Percentiles rank a stretch among this genome's conserved stretches.
These are phyloP conservation scores for Lypha dubia DNA, from an alignment of 2,888 invertebrate genomes.

Conservation along the genomic window DNA sequence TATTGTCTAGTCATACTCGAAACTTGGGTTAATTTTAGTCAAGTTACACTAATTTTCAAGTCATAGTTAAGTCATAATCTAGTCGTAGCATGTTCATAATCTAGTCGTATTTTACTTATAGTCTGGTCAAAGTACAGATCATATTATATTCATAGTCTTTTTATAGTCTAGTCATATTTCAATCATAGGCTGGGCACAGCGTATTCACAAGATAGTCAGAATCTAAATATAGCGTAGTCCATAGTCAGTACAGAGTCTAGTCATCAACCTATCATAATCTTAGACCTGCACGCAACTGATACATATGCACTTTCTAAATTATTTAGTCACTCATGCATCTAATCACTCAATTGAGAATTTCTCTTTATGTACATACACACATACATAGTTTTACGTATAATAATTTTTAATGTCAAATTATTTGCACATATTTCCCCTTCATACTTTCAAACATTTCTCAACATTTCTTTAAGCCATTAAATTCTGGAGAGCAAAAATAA, in stretches of 20 bases:
- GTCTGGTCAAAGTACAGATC: neutral
- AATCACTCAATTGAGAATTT: conserved; percentile 6
- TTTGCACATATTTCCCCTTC: neutral
- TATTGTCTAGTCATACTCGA: no score
- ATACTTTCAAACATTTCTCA: conserved; percentile 12
- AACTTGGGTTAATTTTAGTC: no score
- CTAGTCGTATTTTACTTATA: neutral
- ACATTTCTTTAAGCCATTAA: conserved; percentile 27
- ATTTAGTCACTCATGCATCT: conserved; percentile 8
- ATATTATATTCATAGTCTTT: no score
- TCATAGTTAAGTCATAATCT: no score
- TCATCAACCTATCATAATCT: no score
- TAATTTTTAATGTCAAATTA: conserved; percentile 22
- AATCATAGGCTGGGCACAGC: neutral
- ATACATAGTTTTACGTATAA: neutral
- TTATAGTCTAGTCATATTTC: no score
- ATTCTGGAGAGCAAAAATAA: conserved; percentile 11
- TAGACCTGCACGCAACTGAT: no score
- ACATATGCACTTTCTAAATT: neutral
- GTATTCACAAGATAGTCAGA: neutral
- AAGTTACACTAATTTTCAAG: no score
- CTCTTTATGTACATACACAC: neutral
- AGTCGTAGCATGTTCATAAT: neutral
- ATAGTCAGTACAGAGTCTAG: no score
- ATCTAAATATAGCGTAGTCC: no score